Percentiles rank a stretch among this genome's conserved stretches.
Evolutionary conservation across 2,888 invertebrate species (phyloP).

Genomic region (Epistrophe eligans): DNA sequence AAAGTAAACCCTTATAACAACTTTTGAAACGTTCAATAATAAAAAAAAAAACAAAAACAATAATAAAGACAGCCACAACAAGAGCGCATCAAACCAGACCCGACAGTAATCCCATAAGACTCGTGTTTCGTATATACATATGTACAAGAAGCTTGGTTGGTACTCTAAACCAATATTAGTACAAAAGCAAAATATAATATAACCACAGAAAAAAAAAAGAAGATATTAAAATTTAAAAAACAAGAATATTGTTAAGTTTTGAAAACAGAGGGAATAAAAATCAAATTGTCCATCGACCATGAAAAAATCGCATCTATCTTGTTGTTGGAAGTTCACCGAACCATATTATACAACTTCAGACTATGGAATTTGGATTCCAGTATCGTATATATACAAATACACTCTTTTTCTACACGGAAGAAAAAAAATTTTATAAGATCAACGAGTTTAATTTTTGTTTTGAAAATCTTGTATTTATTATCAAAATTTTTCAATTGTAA

Average conservation of each 20-base stretch:
- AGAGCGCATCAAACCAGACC: slow-evolving; percentile 34
- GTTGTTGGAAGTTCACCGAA: slow-evolving; percentile 56
- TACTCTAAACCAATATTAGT: slow-evolving; percentile 40
- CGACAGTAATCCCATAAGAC: slow-evolving; percentile 61
- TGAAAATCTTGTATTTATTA: too few relatives aligned
- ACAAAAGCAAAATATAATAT: slow-evolving; percentile 29
- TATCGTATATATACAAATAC: background rate
- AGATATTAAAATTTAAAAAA: slow-evolving; percentile 16
- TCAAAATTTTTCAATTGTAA: too few relatives aligned
- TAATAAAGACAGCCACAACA: slow-evolving; percentile 9
- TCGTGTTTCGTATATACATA: slow-evolving; percentile 44
- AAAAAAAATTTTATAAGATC: background rate
- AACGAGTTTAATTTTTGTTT: too few relatives aligned
- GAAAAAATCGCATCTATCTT: slow-evolving; percentile 51
- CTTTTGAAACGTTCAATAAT: slow-evolving; percentile 42
- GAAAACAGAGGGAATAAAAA: slow-evolving; percentile 29
- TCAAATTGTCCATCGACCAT: slow-evolving; percentile 64
- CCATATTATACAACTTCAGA: slow-evolving; percentile 39
- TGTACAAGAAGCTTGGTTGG: slow-evolving; percentile 47
- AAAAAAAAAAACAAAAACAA: background rate
- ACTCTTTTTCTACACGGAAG: background rate
- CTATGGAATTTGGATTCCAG: slow-evolving; percentile 48
- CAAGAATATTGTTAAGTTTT: slow-evolving; percentile 19
- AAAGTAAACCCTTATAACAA: slow-evolving; percentile 39
- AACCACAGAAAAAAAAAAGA: background rate